Conservation (phyloP, 2,113 vertebrate genomes). For the Caranx ignobilis region DNA sequence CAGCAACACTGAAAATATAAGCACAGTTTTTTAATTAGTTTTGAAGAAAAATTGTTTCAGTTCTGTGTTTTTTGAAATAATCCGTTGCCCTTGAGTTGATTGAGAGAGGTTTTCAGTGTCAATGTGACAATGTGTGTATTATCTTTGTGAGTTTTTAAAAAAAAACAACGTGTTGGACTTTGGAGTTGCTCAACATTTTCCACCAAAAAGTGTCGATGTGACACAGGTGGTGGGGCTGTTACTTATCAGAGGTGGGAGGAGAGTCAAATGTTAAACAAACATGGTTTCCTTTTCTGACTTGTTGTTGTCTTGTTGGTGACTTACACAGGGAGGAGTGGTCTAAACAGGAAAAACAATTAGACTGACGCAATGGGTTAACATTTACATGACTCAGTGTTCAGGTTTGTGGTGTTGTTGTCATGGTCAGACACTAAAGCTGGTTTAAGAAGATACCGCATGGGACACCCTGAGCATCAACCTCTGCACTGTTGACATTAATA, state of each 20-base stretch:
- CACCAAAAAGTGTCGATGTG: not conserved
- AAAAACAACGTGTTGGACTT: not conserved
- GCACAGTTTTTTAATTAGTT: not conserved
- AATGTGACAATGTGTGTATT: not conserved
- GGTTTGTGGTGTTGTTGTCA: not conserved
- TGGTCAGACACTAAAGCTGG: not conserved
- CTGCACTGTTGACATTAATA: constrained; percentile 8
- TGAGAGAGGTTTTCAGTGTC: no score
- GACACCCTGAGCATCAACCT: constrained; percentile 15
- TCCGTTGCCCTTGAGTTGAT: not conserved
- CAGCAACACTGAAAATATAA: not conserved
- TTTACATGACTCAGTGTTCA: not conserved
- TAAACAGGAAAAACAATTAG: no score
- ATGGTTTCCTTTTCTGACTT: constrained; percentile 10
- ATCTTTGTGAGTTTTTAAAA: not conserved
- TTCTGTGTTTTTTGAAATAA: not conserved
- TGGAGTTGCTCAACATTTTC: not conserved
- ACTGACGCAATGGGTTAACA: not conserved
- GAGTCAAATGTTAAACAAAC: constrained; percentile 22
- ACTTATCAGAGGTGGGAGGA: constrained; percentile 3
- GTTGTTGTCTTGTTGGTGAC: no score
- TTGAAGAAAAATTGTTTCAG: not conserved
- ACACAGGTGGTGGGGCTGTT: not conserved
- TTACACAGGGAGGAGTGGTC: no score
- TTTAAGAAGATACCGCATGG: not conserved